Evolutionary conservation across 2,797 vertebrate genomes (phyloP).

Genomic region (Austrolebias charrua): DNA sequence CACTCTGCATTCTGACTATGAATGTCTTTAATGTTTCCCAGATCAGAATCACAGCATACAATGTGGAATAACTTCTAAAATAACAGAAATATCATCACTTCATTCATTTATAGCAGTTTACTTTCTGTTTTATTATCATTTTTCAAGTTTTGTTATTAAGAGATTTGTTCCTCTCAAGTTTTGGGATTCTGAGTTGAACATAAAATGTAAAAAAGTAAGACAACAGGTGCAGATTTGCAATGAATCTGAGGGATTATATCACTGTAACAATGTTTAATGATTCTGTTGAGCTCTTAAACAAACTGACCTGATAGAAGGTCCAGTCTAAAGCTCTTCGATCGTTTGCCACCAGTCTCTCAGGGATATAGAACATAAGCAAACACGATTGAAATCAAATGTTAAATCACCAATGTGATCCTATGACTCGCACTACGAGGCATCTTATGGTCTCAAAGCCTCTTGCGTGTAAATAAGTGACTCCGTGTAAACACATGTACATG

Average conservation of each 20-base stretch:
- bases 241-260: conserved; percentile 2
- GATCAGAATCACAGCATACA: conserved; percentile 86
- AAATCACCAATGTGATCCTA: conserved; percentile 30
- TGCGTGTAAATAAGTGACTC: conserved; percentile 39
- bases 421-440: conserved; percentile 46
- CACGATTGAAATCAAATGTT: conserved; percentile 16
- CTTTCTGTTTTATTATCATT: conserved; percentile 55
- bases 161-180: conserved; percentile 74
- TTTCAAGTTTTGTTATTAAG: conserved; percentile 72
- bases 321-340: not conserved
- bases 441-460: conserved; percentile 60
- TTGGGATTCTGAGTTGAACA: conserved; percentile 76
- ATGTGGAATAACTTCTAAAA: conserved; percentile 85
- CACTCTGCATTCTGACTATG: conserved; percentile 70
- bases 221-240: conserved; percentile 77
- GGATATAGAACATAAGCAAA: conserved; percentile 26
- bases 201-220: conserved; percentile 77
- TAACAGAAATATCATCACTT: conserved; percentile 85
- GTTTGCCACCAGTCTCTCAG: conserved; percentile 5
- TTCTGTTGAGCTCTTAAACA: conserved; percentile 10
- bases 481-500: conserved; percentile 64
- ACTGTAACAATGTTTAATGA: too few species aligned
- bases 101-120: conserved; percentile 80
- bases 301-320: conserved; percentile 2
- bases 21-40: conserved; percentile 86